These are phyloP conservation scores for Dromius quadrimaculatus DNA, from an alignment of 2,888 invertebrate genomes.

Conservation along the genomic window DNA sequence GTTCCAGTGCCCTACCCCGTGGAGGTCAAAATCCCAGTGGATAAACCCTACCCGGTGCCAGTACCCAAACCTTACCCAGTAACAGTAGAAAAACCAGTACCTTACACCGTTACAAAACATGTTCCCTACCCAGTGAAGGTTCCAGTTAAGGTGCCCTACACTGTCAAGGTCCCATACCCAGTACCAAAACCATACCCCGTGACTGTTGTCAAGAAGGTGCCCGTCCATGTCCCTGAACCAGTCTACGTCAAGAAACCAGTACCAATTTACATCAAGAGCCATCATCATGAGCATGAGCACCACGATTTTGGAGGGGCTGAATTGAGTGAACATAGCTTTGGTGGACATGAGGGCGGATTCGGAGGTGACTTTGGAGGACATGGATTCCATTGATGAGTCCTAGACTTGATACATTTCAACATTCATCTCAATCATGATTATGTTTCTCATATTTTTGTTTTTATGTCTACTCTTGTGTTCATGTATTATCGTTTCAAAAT, in stretches of 20 bases:
- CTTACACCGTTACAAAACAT: constrained; percentile 41
- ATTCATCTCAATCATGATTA: background rate
- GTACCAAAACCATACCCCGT: constrained; percentile 64
- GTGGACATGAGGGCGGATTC: constrained; percentile 12
- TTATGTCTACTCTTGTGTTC: background rate
- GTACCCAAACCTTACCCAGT: constrained; percentile 61
- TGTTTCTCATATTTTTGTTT: background rate
- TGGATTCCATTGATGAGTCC: constrained; percentile 5
- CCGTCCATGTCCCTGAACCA: constrained; percentile 61
- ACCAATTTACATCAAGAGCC: constrained; percentile 58
- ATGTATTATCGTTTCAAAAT: no score
- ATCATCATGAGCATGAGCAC: constrained; percentile 56
- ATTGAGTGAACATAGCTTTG: constrained; percentile 13
- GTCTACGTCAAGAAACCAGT: constrained; percentile 64
- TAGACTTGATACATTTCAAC: background rate
- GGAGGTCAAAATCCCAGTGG: constrained; percentile 60
- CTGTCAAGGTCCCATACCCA: constrained; percentile 58
- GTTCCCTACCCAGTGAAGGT: constrained; percentile 57
- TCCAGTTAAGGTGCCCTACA: constrained; percentile 60
- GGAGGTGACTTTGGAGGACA: constrained; percentile 1
- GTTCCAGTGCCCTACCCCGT: constrained; percentile 57
- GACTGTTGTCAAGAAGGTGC: constrained; percentile 65
- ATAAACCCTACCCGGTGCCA: constrained; percentile 58
- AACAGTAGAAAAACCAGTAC: constrained; percentile 55
- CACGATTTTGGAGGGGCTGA: constrained; percentile 50